These are phyloP conservation scores for Erythrolamprus reginae DNA, from an alignment of 2,113 vertebrate species.

Conservation along the genomic window DNA sequence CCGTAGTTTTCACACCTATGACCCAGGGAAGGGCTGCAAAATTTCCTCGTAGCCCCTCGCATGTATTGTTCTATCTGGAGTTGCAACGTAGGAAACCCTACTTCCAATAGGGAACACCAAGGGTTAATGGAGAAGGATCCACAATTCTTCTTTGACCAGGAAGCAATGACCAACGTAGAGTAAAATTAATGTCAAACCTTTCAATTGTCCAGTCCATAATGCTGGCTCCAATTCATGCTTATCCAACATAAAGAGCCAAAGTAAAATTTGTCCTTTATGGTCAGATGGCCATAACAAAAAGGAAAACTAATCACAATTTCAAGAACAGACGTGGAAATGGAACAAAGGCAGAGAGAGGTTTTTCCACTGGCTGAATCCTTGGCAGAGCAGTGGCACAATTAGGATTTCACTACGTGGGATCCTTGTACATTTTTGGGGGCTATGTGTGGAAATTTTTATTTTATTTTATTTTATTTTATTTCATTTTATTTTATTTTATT, in stretches of 20 bases:
- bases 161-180: not conserved
- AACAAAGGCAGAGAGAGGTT: not conserved
- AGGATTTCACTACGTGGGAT: not conserved
- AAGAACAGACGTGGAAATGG: not conserved
- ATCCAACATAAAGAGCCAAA: conserved; percentile 22
- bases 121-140: not conserved
- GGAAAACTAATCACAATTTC: conserved; percentile 7
- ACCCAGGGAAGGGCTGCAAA: no score
- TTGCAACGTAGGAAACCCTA: not conserved
- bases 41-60: not conserved
- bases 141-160: not conserved
- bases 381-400: not conserved
- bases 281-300: conserved; percentile 1
- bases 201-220: not conserved
- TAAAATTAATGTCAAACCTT: not conserved
- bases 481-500: no score
- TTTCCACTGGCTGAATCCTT: conserved; percentile 2
- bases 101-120: not conserved
- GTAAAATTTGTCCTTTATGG: conserved; percentile 39
- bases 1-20: no score
- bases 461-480: no score
- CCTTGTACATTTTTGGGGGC: not conserved
- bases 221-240: conserved; percentile 12
- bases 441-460: no score
- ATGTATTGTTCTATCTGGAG: not conserved